These are phyloP conservation scores for Aotus griseimembra DNA, from an alignment of 2,797 vertebrate species.

Conservation along the genomic window DNA sequence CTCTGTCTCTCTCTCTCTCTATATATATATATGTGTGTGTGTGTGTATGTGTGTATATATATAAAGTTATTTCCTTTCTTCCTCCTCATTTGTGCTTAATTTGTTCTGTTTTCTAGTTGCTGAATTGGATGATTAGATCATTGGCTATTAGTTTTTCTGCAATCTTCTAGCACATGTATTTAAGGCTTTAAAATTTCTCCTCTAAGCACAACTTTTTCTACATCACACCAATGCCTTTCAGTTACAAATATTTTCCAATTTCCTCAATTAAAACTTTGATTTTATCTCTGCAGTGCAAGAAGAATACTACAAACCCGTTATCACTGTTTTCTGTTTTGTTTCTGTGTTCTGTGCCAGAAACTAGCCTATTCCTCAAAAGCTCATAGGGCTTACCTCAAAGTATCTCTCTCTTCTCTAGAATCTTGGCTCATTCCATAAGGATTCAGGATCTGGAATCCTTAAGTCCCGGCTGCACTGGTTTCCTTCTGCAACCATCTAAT, in stretches of 20 bases:
- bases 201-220: background rate
- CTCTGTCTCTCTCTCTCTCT: no score
- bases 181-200: background rate
- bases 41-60: no score
- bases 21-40: no score
- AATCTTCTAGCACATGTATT: background rate
- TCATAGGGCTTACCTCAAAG: background rate
- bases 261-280: constrained; percentile 42
- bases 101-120: constrained; percentile 1
- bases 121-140: background rate
- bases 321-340: constrained; percentile 29
- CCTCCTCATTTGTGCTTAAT: background rate
- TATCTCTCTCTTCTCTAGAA: background rate
- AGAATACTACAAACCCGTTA: background rate
- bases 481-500: background rate
- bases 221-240: background rate
- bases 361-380: background rate
- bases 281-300: background rate
- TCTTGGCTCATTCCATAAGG: background rate
- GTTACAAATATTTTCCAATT: constrained; percentile 41
- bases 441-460: background rate
- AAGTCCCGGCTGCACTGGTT: background rate
- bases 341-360: background rate
- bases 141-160: background rate
- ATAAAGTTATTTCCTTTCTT: background rate